phyloP scores from a whole-genome alignment of 2,797 vertebrate genomes.

The Sus cebifrons region DNA sequence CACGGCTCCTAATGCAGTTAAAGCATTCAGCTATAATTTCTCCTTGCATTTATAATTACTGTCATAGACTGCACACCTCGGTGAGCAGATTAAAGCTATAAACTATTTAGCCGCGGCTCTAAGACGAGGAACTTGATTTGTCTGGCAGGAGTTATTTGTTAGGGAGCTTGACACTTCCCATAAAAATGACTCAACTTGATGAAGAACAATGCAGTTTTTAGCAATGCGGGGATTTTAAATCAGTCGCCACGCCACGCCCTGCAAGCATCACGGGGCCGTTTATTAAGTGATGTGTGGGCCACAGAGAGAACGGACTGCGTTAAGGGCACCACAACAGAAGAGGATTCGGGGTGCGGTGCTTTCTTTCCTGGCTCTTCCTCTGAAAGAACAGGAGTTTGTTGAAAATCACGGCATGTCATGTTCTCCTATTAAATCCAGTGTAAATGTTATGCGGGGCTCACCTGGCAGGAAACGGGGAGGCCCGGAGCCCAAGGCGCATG shows the following conservation, averaged over 20 bases:
- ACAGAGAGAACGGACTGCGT: conserved; percentile 83
- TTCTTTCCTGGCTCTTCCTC: conserved; percentile 64
- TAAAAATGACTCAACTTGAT: conserved; percentile 94
- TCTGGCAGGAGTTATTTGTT: conserved; percentile 98
- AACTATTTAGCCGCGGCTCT: conserved; percentile 99
- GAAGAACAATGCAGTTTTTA: conserved; percentile 93
- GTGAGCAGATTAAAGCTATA: conserved; percentile 99
- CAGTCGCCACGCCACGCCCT: conserved; percentile 92
- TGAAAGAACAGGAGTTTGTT: conserved; percentile 71
- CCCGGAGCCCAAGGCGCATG: background rate
- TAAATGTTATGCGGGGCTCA: background rate
- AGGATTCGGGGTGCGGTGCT: conserved; percentile 41
- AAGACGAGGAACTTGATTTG: conserved; percentile 97
- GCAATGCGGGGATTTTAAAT: conserved; percentile 94
- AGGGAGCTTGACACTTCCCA: conserved; percentile 96
- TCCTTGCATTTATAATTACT: conserved; percentile 99
- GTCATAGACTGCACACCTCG: conserved; percentile 99
- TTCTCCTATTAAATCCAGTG: conserved; percentile 6
- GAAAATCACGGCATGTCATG: conserved; percentile 7
- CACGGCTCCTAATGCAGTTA: conserved; percentile 99
- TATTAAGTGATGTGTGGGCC: conserved; percentile 91
- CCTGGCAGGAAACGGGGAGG: background rate
- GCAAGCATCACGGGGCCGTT: conserved; percentile 90
- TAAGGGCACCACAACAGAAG: conserved; percentile 88
- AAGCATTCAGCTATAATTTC: conserved; percentile 99